Evolutionary conservation across 1,140 invertebrate species (phyloP).

Genomic region (Bombus huntii): DNA sequence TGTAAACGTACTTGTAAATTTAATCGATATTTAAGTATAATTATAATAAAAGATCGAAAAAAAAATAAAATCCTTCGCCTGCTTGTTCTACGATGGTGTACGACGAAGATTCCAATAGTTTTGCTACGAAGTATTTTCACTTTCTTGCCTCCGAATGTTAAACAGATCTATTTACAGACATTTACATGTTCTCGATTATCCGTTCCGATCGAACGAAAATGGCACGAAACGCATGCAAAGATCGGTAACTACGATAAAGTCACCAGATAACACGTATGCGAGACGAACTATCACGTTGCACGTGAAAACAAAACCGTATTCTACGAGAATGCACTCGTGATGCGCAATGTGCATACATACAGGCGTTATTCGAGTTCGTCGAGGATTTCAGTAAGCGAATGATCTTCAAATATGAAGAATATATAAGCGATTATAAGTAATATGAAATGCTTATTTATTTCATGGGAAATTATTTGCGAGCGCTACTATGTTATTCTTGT

Average conservation of each 20-base stretch:
- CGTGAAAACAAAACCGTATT: constrained; percentile 21
- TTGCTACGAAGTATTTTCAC: not conserved
- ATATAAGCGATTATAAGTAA: no score
- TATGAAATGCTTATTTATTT: no score
- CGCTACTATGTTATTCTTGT: no score
- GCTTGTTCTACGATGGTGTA: not conserved
- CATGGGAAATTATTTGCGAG: no score
- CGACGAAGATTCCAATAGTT: not conserved
- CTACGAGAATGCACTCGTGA: not conserved
- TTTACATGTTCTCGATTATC: constrained; percentile 47
- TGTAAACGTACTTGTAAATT: not conserved
- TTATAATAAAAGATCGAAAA: not conserved
- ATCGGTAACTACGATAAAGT: constrained; percentile 50
- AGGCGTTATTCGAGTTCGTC: constrained; percentile 34
- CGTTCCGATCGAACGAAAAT: constrained; percentile 34
- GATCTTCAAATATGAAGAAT: not conserved
- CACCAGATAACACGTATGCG: constrained; percentile 41
- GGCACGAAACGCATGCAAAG: constrained; percentile 54
- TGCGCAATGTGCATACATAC: constrained; percentile 24
- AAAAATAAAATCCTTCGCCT: not conserved
- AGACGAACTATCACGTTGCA: constrained; percentile 18
- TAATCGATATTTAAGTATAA: not conserved
- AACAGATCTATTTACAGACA: not conserved
- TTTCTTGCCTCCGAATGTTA: not conserved
- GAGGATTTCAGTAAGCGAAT: constrained; percentile 32